These are phyloP conservation scores for Pilophorus perplexus DNA, from an alignment of 2,888 invertebrate genomes.

Conservation along the genomic window DNA sequence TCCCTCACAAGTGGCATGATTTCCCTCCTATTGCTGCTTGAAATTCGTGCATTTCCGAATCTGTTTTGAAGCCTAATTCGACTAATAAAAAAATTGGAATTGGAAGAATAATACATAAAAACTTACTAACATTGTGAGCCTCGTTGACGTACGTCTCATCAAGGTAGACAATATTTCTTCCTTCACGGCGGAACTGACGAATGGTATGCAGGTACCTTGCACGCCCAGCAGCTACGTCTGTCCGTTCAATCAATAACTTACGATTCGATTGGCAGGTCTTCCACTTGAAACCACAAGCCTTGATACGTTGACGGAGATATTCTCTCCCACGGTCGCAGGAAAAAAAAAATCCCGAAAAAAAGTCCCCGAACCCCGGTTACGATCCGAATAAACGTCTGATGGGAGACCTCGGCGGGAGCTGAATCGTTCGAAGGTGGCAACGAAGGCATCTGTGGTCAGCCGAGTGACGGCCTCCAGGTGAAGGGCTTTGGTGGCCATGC, in stretches of 20 bases:
- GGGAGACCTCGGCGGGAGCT: conserved; percentile 48
- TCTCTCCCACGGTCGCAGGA: no score
- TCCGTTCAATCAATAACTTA: conserved; percentile 3
- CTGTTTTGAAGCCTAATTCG: no score
- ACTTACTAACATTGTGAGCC: no score
- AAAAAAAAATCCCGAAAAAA: no score
- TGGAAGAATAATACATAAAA: no score
- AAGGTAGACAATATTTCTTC: no score
- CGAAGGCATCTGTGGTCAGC: conserved; percentile 49
- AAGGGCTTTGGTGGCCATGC: conserved; percentile 49
- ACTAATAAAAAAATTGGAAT: no score
- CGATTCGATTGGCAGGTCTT: not conserved
- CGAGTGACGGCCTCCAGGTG: conserved; percentile 50
- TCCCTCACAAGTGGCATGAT: no score
- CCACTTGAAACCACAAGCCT: not conserved
- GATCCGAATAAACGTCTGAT: conserved; percentile 44
- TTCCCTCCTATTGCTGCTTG: no score
- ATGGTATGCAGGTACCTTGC: conserved; percentile 3
- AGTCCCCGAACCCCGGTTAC: no score
- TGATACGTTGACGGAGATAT: not conserved
- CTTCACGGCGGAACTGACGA: conserved; percentile 4
- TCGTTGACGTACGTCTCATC: no score
- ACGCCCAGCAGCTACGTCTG: conserved; percentile 2
- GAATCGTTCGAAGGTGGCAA: conserved; percentile 49
- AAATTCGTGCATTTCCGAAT: no score